Conservation (phyloP, 2,797 vertebrate genomes). For the Bovichtus diacanthus region DNA sequence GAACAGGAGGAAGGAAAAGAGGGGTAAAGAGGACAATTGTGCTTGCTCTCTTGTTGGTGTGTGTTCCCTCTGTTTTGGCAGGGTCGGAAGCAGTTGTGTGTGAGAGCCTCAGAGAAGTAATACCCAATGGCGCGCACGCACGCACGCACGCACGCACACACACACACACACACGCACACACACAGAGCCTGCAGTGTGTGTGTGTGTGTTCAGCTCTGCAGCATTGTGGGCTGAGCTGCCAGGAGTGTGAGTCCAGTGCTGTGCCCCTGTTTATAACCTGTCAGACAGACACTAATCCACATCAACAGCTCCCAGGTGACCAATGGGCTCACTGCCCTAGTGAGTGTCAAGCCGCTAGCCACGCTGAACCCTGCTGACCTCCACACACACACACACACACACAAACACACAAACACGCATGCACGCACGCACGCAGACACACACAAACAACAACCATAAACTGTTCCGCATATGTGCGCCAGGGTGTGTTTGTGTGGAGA, state of each 20-base stretch:
- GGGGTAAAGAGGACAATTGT: slow-evolving; percentile 62
- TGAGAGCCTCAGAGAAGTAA: slow-evolving; percentile 50
- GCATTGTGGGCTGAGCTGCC: slow-evolving; percentile 56
- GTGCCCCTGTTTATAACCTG: slow-evolving; percentile 72
- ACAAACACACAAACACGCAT: slow-evolving; percentile 8
- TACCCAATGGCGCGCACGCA: slow-evolving; percentile 52
- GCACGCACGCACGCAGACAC: slow-evolving; percentile 6
- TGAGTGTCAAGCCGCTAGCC: slow-evolving; percentile 68
- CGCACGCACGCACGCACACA: slow-evolving; percentile 9
- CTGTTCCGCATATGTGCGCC: slow-evolving; percentile 32
- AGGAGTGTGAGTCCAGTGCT: slow-evolving; percentile 51
- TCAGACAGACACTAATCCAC: slow-evolving; percentile 77
- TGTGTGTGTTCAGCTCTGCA: slow-evolving; percentile 42
- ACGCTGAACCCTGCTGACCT: slow-evolving; percentile 57
- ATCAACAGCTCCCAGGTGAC: slow-evolving; percentile 79
- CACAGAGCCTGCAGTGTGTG: slow-evolving; percentile 35
- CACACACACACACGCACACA: slow-evolving; percentile 8
- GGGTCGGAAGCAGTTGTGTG: slow-evolving; percentile 53
- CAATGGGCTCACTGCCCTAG: slow-evolving; percentile 70
- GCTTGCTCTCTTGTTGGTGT: slow-evolving; percentile 53
- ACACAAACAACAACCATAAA: slow-evolving; percentile 9
- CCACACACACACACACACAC: slow-evolving; percentile 16
- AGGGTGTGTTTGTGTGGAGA: slow-evolving; percentile 29
- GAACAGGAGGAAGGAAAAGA: slow-evolving; percentile 25
- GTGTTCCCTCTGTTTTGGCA: slow-evolving; percentile 62